Conservation (phyloP, 2,113 vertebrate genomes). For the Bubalus kerabau region DNA sequence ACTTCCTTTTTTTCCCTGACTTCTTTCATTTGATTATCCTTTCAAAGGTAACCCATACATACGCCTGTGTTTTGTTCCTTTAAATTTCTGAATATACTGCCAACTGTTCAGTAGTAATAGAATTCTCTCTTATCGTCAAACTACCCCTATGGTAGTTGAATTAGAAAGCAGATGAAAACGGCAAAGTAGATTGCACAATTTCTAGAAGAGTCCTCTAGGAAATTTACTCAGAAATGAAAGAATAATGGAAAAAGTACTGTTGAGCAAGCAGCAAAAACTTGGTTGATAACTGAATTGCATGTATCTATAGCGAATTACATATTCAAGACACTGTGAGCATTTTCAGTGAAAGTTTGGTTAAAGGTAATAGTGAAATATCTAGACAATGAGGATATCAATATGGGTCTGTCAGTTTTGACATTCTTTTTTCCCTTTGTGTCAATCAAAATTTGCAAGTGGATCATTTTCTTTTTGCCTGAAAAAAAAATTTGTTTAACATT, state of each 20-base stretch:
- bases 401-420: background rate
- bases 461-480: background rate
- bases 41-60: background rate
- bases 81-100: background rate
- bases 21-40: background rate
- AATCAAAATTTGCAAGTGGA: background rate
- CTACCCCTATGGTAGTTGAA: background rate
- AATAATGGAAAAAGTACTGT: background rate
- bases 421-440: background rate
- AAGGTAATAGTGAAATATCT: background rate
- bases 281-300: background rate
- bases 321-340: background rate
- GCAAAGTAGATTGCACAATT: background rate
- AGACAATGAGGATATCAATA: background rate
- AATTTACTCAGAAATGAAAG: background rate
- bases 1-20: background rate
- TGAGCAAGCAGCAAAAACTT: background rate
- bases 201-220: background rate
- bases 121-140: background rate
- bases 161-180: background rate
- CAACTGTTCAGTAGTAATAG: background rate
- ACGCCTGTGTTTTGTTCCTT: background rate
- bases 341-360: background rate
- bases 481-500: background rate
- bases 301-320: background rate